Percentiles rank a stretch among this genome's conserved stretches.
phyloP scores from a whole-genome alignment of 2,797 vertebrate genomes.

The Podarcis lilfordi region DNA sequence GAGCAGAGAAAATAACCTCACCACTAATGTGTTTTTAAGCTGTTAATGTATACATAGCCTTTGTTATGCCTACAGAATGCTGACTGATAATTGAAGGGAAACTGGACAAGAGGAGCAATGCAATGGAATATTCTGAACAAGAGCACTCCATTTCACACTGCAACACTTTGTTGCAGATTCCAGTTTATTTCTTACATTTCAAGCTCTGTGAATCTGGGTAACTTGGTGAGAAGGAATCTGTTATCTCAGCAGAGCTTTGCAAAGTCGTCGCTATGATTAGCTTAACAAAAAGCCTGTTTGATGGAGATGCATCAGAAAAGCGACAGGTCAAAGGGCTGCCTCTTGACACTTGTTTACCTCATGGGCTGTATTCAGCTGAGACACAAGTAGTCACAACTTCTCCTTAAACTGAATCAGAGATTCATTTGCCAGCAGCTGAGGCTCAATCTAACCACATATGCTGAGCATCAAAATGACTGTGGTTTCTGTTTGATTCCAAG shows the following conservation, averaged over 20 bases:
- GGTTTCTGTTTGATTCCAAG: slow-evolving; percentile 2
- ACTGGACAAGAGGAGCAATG: not conserved
- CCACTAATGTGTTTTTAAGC: no score
- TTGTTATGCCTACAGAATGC: no score
- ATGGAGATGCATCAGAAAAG: not conserved
- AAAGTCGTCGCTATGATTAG: not conserved
- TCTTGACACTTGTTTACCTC: not conserved
- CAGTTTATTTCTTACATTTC: not conserved
- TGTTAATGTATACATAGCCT: no score
- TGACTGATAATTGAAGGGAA: no score
- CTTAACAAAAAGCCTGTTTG: not conserved
- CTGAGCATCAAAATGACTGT: slow-evolving; percentile 1
- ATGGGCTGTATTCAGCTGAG: not conserved
- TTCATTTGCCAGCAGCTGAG: not conserved
- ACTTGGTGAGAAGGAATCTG: not conserved
- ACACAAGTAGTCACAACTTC: not conserved
- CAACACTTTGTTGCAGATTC: not conserved
- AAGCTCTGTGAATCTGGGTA: not conserved
- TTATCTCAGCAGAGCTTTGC: not conserved
- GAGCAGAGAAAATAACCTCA: no score
- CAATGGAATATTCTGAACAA: not conserved
- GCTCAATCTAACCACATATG: not conserved
- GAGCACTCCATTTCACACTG: not conserved
- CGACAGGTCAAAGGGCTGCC: not conserved
- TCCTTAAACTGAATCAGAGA: not conserved